Conservation (phyloP, 2,888 invertebrate genomes). For the Rapana venosa region DNA sequence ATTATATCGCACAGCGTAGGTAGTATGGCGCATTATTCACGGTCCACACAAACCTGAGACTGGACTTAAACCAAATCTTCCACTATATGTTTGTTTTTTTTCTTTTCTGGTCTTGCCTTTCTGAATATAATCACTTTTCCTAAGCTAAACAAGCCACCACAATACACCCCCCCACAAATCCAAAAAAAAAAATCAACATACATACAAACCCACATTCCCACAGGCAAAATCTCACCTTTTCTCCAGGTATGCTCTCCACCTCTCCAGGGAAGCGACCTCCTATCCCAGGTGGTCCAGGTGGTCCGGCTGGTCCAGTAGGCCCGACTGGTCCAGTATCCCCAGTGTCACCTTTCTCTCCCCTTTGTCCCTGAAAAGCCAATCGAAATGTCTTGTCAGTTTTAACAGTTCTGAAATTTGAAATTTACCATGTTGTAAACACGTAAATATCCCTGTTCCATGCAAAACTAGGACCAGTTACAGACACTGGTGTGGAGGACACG, state of each 20-base stretch:
- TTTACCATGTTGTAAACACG: background rate
- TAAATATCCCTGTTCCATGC: background rate
- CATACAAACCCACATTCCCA: background rate
- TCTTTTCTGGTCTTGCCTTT: too few species aligned
- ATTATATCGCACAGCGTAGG: too few species aligned
- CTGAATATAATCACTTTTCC: too few species aligned
- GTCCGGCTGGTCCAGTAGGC: constrained; percentile 36
- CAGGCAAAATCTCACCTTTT: background rate
- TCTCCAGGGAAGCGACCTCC: background rate
- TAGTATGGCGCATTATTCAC: too few species aligned
- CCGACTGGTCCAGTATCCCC: constrained; percentile 43
- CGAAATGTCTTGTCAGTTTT: too few species aligned
- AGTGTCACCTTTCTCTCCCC: constrained; percentile 38
- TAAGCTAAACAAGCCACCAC: too few species aligned
- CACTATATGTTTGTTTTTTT: too few species aligned
- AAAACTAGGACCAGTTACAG: background rate
- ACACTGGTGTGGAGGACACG: background rate
- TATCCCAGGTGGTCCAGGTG: constrained; percentile 37
- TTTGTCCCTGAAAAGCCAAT: constrained; percentile 27
- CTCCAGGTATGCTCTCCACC: background rate
- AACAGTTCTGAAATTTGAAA: background rate
- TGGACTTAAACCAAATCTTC: too few species aligned
- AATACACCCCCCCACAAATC: too few species aligned
- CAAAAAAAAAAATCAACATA: background rate
- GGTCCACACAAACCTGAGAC: too few species aligned